Evolutionary conservation across 2,888 invertebrate genomes (phyloP), one percentile per base, ranked within the genome.

Genomic region (Cyrtodaria siliqua): DNA sequence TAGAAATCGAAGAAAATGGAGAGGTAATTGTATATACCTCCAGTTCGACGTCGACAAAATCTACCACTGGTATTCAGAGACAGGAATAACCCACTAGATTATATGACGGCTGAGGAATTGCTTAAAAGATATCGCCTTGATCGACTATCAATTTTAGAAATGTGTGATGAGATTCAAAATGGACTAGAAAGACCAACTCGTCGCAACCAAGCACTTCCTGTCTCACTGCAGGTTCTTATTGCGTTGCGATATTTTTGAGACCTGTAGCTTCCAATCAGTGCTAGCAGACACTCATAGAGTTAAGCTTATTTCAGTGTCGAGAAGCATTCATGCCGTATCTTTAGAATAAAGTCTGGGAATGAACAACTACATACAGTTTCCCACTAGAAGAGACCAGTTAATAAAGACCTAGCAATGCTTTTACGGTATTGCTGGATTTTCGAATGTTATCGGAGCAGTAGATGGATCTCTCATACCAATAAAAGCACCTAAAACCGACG

Each of bases 401-500:
- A n/a, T 14, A 26, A 23, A 6, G 18, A 20, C 47, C 12, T 52
- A 60, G 18, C 55, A 56, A 49, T 55, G 50, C 1, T 70, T 56
- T 26, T 50, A 62, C 50, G 23, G 38, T 12, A 70, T 70, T 44
- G 18, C 2, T 16, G 33, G 4, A 62, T 70, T 50, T 62, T 62
- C 0, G 12, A 70, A 70, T 40, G 49, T 56, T n/a, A 49, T 70
- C n/a, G 70, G 70, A 3, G 62, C 57, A 12, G 18, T 70, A 14
- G 70, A 70, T 18, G 56, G 70, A 24, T 56, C 69, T 1, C 55
- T 27, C 29, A 40, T 63, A 6, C 53, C 27, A 29, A 61, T 69
- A 16, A 60, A 69, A 18, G 8, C 61, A 8, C 69, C 61, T 33
- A 27, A 47, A 2, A 14, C 12, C 4, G 55, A 53, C 20, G 69